These are phyloP conservation scores for Ploceus nigricollis DNA, from an alignment of 2,113 vertebrate species.

Conservation along the genomic window DNA sequence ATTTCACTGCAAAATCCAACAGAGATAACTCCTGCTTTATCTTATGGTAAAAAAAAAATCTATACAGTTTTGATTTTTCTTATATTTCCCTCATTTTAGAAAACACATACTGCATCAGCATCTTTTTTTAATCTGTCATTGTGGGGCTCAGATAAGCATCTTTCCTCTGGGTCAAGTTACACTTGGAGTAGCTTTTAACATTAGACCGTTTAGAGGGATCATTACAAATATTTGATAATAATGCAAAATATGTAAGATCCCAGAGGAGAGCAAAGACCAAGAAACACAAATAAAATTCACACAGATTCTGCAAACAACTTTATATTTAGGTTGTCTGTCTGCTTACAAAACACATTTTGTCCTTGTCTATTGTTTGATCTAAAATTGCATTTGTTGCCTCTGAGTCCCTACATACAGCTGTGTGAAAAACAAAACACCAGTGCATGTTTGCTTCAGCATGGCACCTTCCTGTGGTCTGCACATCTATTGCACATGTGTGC, in stretches of 20 bases:
- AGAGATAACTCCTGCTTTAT: neutral
- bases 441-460: neutral
- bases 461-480: neutral
- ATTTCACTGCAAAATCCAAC: neutral
- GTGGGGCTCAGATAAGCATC: conserved; percentile 58
- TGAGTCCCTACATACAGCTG: neutral
- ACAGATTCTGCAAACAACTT: neutral
- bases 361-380: neutral
- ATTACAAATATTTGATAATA: conserved; percentile 73
- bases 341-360: neutral
- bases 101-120: neutral
- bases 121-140: conserved; percentile 47
- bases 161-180: conserved; percentile 65
- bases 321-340: neutral
- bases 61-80: neutral
- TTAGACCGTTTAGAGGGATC: conserved; percentile 62
- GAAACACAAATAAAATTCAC: neutral
- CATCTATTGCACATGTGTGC: neutral
- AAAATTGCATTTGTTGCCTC: neutral
- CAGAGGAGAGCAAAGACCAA: neutral
- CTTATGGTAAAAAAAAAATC: neutral
- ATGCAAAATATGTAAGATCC: conserved; percentile 63
- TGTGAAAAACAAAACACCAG: neutral
- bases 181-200: conserved; percentile 64
- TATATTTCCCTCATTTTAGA: neutral